A percentile compares a stretch with the other conserved stretches of the same genome.
Evolutionary conservation across 2,113 vertebrate species (phyloP).

Genomic region (Misgurnus anguillicaudatus): DNA sequence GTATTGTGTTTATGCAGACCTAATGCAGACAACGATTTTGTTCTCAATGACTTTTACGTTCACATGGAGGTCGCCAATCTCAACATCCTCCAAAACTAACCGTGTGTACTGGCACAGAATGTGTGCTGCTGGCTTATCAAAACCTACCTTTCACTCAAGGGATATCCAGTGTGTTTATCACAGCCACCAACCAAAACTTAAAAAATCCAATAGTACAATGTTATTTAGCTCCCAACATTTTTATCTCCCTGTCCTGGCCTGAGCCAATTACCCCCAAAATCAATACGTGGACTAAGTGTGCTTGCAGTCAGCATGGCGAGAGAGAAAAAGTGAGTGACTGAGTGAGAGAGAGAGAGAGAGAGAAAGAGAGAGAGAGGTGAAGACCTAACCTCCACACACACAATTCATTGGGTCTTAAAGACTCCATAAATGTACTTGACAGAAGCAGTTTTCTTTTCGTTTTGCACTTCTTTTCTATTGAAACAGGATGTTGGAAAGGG

Average conservation of each 20-base stretch:
- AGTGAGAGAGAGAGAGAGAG: background rate
- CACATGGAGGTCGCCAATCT: conserved; percentile 57
- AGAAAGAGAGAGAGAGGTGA: background rate
- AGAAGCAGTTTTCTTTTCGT: background rate
- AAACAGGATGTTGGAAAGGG: no score
- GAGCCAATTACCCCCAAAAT: conserved; percentile 68
- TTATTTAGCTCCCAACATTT: conserved; percentile 64
- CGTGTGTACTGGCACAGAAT: conserved; percentile 39
- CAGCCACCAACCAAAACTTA: conserved; percentile 58
- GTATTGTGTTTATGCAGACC: background rate
- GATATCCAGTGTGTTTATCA: conserved; percentile 63
- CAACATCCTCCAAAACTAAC: conserved; percentile 30
- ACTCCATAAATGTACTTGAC: background rate
- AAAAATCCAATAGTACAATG: conserved; percentile 53
- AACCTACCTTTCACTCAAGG: conserved; percentile 52
- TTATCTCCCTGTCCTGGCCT: conserved; percentile 55
- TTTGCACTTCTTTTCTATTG: no score
- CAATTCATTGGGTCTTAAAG: background rate
- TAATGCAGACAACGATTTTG: background rate
- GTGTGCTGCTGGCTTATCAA: conserved; percentile 61
- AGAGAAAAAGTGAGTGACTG: conserved; percentile 9
- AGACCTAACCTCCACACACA: background rate
- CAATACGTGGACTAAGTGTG: conserved; percentile 62
- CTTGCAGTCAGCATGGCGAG: conserved; percentile 47
- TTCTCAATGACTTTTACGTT: conserved; percentile 62